These are phyloP conservation scores for Arctocebus calabarensis DNA, from an alignment of 2,797 vertebrate species.

Conservation along the genomic window DNA sequence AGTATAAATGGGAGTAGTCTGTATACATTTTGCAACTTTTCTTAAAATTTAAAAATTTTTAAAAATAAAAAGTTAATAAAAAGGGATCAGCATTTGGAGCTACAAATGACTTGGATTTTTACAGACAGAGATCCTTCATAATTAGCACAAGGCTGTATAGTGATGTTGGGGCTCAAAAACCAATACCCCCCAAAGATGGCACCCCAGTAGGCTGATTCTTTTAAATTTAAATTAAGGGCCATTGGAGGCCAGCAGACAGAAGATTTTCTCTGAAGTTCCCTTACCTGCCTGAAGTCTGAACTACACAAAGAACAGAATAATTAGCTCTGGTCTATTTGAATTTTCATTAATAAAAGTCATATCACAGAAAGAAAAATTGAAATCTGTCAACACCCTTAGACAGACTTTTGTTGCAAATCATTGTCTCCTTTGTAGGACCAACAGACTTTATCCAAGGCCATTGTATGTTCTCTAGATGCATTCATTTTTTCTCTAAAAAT, in stretches of 20 bases:
- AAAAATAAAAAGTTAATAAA: neutral
- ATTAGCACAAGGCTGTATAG: neutral
- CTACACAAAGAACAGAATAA: neutral
- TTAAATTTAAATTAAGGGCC: neutral
- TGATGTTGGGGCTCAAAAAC: neutral
- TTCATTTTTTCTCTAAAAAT: neutral
- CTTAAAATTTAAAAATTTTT: conserved; percentile 50
- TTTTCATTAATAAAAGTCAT: neutral
- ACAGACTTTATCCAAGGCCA: neutral
- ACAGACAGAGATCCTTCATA: neutral
- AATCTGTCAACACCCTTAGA: neutral
- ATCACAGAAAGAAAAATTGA: neutral
- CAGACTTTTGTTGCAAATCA: neutral
- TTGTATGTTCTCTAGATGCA: neutral
- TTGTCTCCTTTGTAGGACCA: neutral
- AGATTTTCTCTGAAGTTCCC: neutral
- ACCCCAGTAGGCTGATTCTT: neutral
- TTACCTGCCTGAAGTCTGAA: neutral
- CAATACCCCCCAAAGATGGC: neutral
- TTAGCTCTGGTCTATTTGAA: neutral
- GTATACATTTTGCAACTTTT: neutral
- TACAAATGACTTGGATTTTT: neutral
- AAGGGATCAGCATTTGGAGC: neutral
- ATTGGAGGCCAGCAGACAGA: neutral
- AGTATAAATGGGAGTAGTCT: neutral